These are phyloP conservation scores for Dasysyrphus albostriatus DNA, from an alignment of 2,888 invertebrate genomes.

Conservation along the genomic window DNA sequence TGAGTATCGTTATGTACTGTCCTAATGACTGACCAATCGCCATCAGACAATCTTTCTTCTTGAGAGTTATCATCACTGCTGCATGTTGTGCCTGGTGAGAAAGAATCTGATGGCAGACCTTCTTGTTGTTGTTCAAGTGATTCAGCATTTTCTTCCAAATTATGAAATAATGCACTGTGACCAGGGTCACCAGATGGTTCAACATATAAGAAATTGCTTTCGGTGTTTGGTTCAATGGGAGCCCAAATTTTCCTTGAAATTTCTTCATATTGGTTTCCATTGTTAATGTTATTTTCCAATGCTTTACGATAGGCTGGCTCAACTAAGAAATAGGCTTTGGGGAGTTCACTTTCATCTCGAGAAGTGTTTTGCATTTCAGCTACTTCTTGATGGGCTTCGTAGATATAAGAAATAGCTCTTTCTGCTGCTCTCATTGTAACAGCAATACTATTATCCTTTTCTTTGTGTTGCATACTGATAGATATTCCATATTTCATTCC, in stretches of 20 bases:
- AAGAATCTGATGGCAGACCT: conserved; percentile 22
- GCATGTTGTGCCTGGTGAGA: conserved; percentile 74
- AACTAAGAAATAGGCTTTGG: conserved; percentile 86
- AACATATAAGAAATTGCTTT: conserved; percentile 37
- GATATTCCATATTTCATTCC: conserved; percentile 93
- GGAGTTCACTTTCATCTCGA: conserved; percentile 89
- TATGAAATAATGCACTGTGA: neutral
- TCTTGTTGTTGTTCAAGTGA: conserved; percentile 53
- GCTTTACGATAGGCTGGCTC: conserved; percentile 74
- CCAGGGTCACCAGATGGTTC: neutral
- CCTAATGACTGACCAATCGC: conserved; percentile 40
- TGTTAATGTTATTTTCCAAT: conserved; percentile 59
- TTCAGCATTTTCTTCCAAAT: conserved; percentile 70
- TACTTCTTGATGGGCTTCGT: conserved; percentile 93
- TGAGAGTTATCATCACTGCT: conserved; percentile 49
- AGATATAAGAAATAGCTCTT: conserved; percentile 93
- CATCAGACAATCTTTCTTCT: conserved; percentile 1
- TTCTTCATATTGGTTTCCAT: conserved; percentile 73
- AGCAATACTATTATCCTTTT: conserved; percentile 93
- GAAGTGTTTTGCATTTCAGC: conserved; percentile 88
- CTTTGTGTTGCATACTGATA: conserved; percentile 93
- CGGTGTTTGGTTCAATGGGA: conserved; percentile 36
- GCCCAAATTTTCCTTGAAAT: conserved; percentile 52
- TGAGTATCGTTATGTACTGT: neutral
- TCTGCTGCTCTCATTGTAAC: conserved; percentile 96